These are phyloP conservation scores for Prochilodus magdalenae DNA, from an alignment of 2,113 vertebrate species.

Conservation along the genomic window DNA sequence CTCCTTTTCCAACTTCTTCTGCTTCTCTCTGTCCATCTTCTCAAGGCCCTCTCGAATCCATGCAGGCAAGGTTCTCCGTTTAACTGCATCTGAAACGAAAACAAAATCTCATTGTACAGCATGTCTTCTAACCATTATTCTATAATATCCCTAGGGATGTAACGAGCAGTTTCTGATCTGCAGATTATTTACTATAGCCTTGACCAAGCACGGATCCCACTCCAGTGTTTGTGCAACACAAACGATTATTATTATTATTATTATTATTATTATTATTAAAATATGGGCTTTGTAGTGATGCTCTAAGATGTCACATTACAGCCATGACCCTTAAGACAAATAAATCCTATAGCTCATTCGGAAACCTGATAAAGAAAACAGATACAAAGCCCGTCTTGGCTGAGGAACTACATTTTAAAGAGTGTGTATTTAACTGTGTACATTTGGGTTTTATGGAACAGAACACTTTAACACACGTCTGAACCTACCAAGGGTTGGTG, in stretches of 20 bases:
- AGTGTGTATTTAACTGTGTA: neutral
- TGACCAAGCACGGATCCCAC: too few species aligned
- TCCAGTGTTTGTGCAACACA: too few species aligned
- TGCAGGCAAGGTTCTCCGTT: constrained; percentile 94
- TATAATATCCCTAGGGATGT: too few species aligned
- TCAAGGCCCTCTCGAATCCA: constrained; percentile 99
- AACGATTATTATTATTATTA: too few species aligned
- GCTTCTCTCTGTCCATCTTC: constrained; percentile 98
- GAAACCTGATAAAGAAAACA: too few species aligned
- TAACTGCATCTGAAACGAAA: constrained; percentile 86
- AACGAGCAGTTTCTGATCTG: too few species aligned
- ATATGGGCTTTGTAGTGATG: too few species aligned
- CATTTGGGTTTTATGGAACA: neutral
- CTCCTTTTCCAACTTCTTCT: constrained; percentile 94
- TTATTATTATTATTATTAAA: too few species aligned
- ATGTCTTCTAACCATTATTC: neutral
- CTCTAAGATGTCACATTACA: too few species aligned
- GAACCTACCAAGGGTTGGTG: constrained; percentile 87
- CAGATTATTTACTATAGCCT: too few species aligned
- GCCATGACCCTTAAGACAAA: too few species aligned
- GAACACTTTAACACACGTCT: neutral
- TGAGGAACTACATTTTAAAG: neutral
- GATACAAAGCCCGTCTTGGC: neutral
- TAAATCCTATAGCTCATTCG: too few species aligned
- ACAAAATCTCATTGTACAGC: neutral